phyloP scores from a whole-genome alignment of 2,888 invertebrate species.

The Lomographa bimaculata region DNA sequence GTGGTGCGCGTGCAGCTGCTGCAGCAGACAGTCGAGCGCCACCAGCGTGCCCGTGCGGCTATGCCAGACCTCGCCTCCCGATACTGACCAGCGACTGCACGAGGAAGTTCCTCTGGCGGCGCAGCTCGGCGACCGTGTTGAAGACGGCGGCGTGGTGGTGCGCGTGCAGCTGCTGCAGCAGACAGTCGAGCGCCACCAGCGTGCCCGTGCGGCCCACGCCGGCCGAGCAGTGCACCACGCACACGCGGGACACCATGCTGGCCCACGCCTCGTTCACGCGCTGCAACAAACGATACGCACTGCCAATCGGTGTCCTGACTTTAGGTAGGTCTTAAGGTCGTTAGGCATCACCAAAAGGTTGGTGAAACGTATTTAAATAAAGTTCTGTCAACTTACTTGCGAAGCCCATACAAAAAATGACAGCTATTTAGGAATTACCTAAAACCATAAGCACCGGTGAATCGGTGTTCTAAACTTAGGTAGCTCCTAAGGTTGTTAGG shows the following conservation, averaged over 20 bases:
- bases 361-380: too few relatives aligned
- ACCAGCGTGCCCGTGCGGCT: conserved; percentile 97
- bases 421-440: too few relatives aligned
- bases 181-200: conserved; percentile 94
- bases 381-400: too few relatives aligned
- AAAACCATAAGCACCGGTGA: too few relatives aligned
- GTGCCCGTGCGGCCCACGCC: conserved; percentile 98
- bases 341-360: too few relatives aligned
- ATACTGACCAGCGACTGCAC: conserved; percentile 90
- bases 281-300: conserved; percentile 42
- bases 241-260: conserved; percentile 91
- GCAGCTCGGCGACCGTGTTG: conserved; percentile 94
- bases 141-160: conserved; percentile 94
- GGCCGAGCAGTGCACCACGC: conserved; percentile 95
- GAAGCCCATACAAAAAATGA: too few relatives aligned
- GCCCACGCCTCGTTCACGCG: conserved; percentile 94
- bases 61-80: conserved; percentile 97
- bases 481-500: too few relatives aligned
- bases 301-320: too few relatives aligned
- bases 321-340: too few relatives aligned
- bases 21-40: conserved; percentile 95
- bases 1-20: conserved; percentile 92
- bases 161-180: conserved; percentile 92
- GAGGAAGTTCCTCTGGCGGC: conserved; percentile 95
- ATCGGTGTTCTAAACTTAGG: too few relatives aligned